Evolutionary conservation across 2,113 vertebrate genomes (phyloP).

Genomic region (Gavia stellata): DNA sequence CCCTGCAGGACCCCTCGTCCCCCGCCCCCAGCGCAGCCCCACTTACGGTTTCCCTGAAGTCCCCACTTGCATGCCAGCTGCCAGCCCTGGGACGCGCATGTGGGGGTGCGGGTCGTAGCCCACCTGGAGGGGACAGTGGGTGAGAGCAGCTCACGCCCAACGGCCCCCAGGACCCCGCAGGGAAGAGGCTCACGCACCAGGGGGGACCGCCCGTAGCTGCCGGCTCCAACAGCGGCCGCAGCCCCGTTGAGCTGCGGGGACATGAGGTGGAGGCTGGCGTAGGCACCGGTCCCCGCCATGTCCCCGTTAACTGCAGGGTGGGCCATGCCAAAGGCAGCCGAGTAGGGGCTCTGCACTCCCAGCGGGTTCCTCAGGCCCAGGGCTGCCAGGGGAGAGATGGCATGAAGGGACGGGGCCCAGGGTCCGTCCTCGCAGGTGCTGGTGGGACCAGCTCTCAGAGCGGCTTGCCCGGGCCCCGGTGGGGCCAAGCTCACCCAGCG

Average conservation of each 20-base stretch:
- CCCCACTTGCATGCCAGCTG: slow-evolving; percentile 78
- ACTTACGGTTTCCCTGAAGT: slow-evolving; percentile 85
- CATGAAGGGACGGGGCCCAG: not conserved
- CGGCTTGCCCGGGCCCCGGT: rapidly evolving
- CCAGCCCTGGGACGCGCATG: slow-evolving; percentile 80
- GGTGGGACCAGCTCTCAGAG: rapidly evolving
- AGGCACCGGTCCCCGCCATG: slow-evolving; percentile 70
- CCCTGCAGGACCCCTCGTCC: rapidly evolving
- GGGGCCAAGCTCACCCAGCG: slow-evolving; percentile 70
- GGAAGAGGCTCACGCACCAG: slow-evolving; percentile 68
- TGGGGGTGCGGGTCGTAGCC: slow-evolving; percentile 86
- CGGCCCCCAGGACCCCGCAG: rapidly evolving
- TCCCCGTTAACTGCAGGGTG: slow-evolving; percentile 85
- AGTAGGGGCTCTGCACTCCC: slow-evolving; percentile 83
- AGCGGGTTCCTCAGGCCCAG: slow-evolving; percentile 83
- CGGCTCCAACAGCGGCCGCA: slow-evolving; percentile 36
- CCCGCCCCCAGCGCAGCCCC: not conserved
- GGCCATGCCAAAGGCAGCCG: slow-evolving; percentile 82
- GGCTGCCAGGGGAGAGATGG: slow-evolving; percentile 62
- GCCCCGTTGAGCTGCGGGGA: slow-evolving; percentile 85
- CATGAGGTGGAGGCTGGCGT: slow-evolving; percentile 82
- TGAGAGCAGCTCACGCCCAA: rapidly evolving
- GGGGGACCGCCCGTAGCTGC: slow-evolving; percentile 80
- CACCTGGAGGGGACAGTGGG: slow-evolving; percentile 63
- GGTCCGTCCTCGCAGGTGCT: rapidly evolving